Percentiles rank a stretch among this genome's conserved stretches.
These are phyloP conservation scores for Cisticola juncidis DNA, from an alignment of 2,113 vertebrate species.

Conservation along the genomic window DNA sequence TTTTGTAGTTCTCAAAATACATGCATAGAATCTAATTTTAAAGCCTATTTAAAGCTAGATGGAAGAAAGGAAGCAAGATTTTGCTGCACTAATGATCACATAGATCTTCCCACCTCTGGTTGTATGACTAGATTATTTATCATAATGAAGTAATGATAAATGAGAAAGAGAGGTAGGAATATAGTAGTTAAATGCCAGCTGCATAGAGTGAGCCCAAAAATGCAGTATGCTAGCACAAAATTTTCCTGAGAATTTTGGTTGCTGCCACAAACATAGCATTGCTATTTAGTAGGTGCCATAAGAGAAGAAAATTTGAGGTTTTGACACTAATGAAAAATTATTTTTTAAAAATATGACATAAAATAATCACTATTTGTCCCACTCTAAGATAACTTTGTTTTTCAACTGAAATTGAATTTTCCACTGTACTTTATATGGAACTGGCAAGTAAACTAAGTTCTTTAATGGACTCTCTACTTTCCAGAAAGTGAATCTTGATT, in stretches of 20 bases:
- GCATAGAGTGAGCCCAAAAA: neutral
- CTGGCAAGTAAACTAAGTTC: neutral
- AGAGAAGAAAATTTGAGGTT: neutral
- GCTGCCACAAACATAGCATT: neutral
- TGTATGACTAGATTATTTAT: constrained; percentile 13
- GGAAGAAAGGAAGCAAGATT: neutral
- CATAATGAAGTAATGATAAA: constrained; percentile 6
- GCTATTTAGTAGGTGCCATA: neutral
- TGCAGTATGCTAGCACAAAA: neutral
- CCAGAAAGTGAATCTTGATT: neutral
- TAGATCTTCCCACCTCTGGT: neutral
- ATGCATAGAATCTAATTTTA: neutral
- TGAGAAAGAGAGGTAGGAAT: constrained; percentile 4
- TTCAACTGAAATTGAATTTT: neutral
- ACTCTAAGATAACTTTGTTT: neutral
- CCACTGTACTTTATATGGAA: neutral
- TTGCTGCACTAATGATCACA: neutral
- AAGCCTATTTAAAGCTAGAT: neutral
- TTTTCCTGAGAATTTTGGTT: neutral
- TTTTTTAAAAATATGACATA: neutral
- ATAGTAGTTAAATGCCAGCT: neutral
- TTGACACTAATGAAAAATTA: neutral
- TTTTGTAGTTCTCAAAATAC: neutral
- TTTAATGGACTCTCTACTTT: neutral
- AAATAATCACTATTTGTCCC: neutral